These are phyloP conservation scores for Chalcis sispes DNA, from an alignment of 2,888 invertebrate genomes.

Conservation along the genomic window DNA sequence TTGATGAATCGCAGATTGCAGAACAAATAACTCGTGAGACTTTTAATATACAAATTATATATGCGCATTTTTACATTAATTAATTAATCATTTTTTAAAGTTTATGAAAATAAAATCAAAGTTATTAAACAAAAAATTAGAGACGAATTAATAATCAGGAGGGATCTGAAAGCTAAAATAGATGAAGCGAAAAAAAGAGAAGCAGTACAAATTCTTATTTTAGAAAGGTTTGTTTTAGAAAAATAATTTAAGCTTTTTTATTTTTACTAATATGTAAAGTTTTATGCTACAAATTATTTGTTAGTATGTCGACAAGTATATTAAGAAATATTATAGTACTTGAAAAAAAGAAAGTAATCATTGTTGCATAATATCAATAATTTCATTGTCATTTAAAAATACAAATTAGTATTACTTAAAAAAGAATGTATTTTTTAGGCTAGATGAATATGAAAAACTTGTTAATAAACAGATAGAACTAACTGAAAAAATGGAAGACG, in stretches of 20 bases:
- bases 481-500: slow-evolving; percentile 42
- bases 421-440: slow-evolving; percentile 18
- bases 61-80: background rate
- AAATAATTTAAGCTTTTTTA: slow-evolving; percentile 12
- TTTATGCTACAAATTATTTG: too few species aligned
- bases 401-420: too few species aligned
- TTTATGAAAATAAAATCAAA: slow-evolving; percentile 50
- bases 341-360: too few species aligned
- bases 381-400: too few species aligned
- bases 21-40: slow-evolving; percentile 48
- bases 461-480: slow-evolving; percentile 33
- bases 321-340: too few species aligned
- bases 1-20: background rate
- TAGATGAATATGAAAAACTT: slow-evolving; percentile 52
- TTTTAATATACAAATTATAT: background rate
- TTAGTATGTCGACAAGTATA: too few species aligned
- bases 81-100: slow-evolving; percentile 31
- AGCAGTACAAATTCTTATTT: slow-evolving; percentile 35
- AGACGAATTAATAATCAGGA: slow-evolving; percentile 42
- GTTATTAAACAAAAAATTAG: slow-evolving; percentile 43
- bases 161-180: slow-evolving; percentile 47
- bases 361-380: too few species aligned
- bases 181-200: slow-evolving; percentile 44
- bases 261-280: too few species aligned
- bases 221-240: slow-evolving; percentile 48